Conservation (phyloP, 92 coral and sea anemone species). For the Porites cylindrica region DNA sequence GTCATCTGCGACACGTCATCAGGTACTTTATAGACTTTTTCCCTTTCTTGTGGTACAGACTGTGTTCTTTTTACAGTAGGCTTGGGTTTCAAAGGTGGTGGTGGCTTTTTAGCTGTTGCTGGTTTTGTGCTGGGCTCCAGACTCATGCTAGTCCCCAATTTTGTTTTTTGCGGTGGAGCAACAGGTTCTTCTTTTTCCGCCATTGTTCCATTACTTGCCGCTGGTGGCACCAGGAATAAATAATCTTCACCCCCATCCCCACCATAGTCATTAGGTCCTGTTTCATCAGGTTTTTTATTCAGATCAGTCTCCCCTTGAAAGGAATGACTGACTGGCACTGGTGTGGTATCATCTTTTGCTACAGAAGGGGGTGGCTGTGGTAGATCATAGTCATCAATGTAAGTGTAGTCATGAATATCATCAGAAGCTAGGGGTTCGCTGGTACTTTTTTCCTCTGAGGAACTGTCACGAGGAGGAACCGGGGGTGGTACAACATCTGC, state of each 20-base stretch:
- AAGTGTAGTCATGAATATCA: constrained; percentile 38
- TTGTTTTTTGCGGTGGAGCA: constrained; percentile 34
- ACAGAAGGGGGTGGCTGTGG: not conserved
- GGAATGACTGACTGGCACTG: not conserved
- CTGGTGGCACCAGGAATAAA: not conserved
- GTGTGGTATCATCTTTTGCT: not conserved
- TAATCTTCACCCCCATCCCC: not conserved
- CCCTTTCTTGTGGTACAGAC: not conserved
- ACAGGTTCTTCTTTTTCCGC: constrained; percentile 2
- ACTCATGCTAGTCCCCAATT: not conserved
- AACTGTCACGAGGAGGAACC: constrained; percentile 51
- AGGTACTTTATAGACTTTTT: constrained; percentile 27
- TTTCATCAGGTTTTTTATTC: not conserved
- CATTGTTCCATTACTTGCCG: not conserved
- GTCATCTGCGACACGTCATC: constrained; percentile 59
- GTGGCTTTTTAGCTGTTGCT: constrained; percentile 17
- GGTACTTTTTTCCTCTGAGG: constrained; percentile 26
- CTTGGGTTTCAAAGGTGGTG: constrained; percentile 67
- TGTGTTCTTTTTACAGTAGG: constrained; percentile 26
- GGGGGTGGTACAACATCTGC: constrained; percentile 55
- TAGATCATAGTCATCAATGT: constrained; percentile 25
- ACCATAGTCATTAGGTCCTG: not conserved
- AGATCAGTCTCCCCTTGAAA: not conserved
- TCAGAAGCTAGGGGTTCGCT: not conserved
- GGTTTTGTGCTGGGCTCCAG: not conserved